Evolutionary conservation across 2,888 invertebrate species (phyloP).

Genomic region (Habrosyne pyritoides): DNA sequence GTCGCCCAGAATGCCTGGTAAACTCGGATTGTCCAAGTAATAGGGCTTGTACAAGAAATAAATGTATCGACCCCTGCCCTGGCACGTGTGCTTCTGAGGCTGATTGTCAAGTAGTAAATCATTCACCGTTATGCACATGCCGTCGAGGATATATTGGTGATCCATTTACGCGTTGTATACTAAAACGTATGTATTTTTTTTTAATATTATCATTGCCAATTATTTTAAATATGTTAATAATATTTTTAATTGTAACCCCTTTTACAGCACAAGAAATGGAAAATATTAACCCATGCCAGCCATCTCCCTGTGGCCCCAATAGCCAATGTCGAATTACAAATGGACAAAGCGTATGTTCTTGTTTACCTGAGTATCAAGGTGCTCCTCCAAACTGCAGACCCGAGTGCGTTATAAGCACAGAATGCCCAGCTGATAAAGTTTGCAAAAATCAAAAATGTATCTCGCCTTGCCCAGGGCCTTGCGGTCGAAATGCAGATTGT

Average conservation of each 20-base stretch:
- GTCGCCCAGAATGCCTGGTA: slow-evolving; percentile 88
- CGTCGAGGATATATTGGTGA: slow-evolving; percentile 87
- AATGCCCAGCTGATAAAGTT: slow-evolving; percentile 85
- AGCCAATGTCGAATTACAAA: slow-evolving; percentile 84
- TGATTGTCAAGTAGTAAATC: slow-evolving; percentile 89
- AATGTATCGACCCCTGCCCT: slow-evolving; percentile 90
- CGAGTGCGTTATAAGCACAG: slow-evolving; percentile 88
- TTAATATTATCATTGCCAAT: background rate
- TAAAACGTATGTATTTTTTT: slow-evolving; percentile 51
- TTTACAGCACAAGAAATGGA: slow-evolving; percentile 54
- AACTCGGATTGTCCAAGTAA: slow-evolving; percentile 89
- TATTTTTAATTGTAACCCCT: slow-evolving; percentile 23
- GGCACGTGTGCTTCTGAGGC: slow-evolving; percentile 91
- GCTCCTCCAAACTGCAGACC: slow-evolving; percentile 88
- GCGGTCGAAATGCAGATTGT: slow-evolving; percentile 88
- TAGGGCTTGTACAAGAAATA: slow-evolving; percentile 87
- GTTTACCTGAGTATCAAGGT: slow-evolving; percentile 86
- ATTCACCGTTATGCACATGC: slow-evolving; percentile 88
- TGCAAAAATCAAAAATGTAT: slow-evolving; percentile 88
- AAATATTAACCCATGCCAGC: slow-evolving; percentile 80
- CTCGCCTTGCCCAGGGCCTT: slow-evolving; percentile 89
- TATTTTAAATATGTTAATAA: slow-evolving; percentile 3
- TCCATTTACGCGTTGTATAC: slow-evolving; percentile 86
- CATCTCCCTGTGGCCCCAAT: slow-evolving; percentile 86
- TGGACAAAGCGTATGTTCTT: slow-evolving; percentile 87